Percentiles rank a stretch among this genome's conserved stretches.
Conservation (phyloP, 2,113 vertebrate species). For the Archocentrus centrarchus region DNA sequence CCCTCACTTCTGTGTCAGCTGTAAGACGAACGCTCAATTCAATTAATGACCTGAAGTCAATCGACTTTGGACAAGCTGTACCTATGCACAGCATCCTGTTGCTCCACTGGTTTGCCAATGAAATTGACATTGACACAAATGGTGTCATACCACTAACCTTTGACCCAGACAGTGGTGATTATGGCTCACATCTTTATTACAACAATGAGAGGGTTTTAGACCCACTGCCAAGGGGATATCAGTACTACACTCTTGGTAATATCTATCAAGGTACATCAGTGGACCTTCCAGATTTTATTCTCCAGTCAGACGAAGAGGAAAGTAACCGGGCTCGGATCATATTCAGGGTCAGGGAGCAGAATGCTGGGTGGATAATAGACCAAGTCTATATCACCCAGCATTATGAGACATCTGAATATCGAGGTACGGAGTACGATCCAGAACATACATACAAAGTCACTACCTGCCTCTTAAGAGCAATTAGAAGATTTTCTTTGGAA, state of each 20-base stretch:
- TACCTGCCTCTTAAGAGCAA: background rate
- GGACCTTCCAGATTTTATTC: conserved; percentile 46
- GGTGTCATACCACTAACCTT: conserved; percentile 48
- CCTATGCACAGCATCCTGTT: conserved; percentile 58
- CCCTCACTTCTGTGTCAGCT: conserved; percentile 30
- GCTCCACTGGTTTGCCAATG: conserved; percentile 72
- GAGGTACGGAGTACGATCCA: conserved; percentile 45
- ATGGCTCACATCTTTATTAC: conserved; percentile 64
- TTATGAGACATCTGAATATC: background rate
- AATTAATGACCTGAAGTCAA: conserved; percentile 47
- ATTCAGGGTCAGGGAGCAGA: conserved; percentile 26
- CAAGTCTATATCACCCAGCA: conserved; percentile 73
- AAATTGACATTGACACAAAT: conserved; percentile 22
- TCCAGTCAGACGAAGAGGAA: background rate
- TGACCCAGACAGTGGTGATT: conserved; percentile 34
- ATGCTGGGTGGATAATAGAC: accelerated
- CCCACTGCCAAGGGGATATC: background rate
- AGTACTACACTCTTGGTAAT: conserved; percentile 67
- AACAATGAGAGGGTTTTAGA: conserved; percentile 50
- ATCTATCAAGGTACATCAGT: background rate
- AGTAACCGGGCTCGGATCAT: conserved; percentile 66
- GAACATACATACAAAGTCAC: background rate
- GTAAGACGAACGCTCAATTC: background rate
- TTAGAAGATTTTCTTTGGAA: conserved; percentile 44
- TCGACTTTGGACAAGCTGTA: conserved; percentile 47